Evolutionary conservation across 2,113 vertebrate genomes (phyloP).

Genomic region (Pavo muticus): DNA sequence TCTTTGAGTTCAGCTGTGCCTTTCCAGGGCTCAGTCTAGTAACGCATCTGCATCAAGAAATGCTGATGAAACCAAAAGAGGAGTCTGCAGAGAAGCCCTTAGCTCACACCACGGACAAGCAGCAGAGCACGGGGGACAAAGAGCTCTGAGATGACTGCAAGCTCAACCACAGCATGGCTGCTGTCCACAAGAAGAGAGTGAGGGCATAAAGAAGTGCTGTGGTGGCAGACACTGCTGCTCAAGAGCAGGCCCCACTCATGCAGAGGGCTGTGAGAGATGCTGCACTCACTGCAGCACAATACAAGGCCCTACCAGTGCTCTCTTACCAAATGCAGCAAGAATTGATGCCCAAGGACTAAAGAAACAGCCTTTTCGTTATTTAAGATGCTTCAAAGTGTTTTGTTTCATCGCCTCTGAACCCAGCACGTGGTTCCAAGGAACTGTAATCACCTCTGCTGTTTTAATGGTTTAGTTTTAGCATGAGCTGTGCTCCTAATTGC

Average conservation of each 20-base stretch:
- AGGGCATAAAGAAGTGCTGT: accelerated
- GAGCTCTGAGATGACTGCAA: background rate
- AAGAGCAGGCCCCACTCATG: too few relatives aligned
- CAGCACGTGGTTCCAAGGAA: accelerated
- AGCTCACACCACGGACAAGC: background rate
- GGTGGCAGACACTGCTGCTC: too few relatives aligned
- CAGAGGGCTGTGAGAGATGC: too few relatives aligned
- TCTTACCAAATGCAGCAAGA: background rate
- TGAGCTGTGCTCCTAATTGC: accelerated
- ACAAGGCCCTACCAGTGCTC: accelerated
- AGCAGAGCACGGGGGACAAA: background rate
- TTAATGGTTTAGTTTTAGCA: background rate
- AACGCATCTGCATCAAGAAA: background rate
- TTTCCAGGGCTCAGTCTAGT: background rate
- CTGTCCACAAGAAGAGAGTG: too few relatives aligned
- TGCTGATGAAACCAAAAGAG: background rate
- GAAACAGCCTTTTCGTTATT: background rate
- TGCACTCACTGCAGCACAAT: accelerated
- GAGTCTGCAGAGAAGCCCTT: background rate
- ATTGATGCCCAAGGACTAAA: background rate
- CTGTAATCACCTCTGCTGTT: accelerated
- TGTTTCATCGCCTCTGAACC: background rate
- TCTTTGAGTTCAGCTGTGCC: background rate
- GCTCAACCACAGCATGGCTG: accelerated
- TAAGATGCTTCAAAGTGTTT: background rate